Base-by-base conservation (phyloP, 2,888 invertebrate species). In the Onthophagus sagittarius region DNA sequence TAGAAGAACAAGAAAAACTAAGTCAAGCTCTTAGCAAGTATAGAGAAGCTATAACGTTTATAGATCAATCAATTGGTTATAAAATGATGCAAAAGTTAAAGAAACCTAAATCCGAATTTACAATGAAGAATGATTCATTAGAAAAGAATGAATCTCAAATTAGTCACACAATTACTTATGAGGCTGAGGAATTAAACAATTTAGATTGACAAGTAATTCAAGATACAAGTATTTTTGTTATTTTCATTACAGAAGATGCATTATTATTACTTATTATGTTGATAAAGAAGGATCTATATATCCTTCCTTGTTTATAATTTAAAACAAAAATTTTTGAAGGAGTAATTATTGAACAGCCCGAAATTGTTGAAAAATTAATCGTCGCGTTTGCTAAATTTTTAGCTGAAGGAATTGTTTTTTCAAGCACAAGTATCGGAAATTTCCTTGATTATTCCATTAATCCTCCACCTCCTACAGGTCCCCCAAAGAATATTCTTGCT, bases 201-300 rank as follows among this genome's bases (percentile, higher is more conserved):
- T 76, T 87, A 82, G 72, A 77, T 84, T 64, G 83, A 83, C 75
- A 79, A 3, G 77, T 77, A 23, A 76, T 74, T 14, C 82, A 83
- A 32, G 79, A 80, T 53, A 79, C 82, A 65, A 77, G 81, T 74
- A 76, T 81, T 14, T 84, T 86, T 72, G 85, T 92, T 62, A 87
- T 90, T 77, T 88, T 86, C 77, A 85, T 88, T 33, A 87, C 88
- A 64, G 88, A 89, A 71, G 88, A 88, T 73, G 91, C 91, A 0
- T 89, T 89, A 79, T 84, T 93, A n/a, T n/a, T n/a, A n/a, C n/a
- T 15, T 93, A 93, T 82, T 90, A 89, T 80, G 92, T 94, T 69
- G 88, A 89, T 15, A 85, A 89, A 2, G 87, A 89, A 82, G 90
- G 91, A 31, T 85, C 87, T 77, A 90, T 92, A n/a, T 86, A 88